A percentile compares a stretch with the other conserved stretches of the same genome.
Conservation (phyloP, 2,888 invertebrate species). For the Aleiodes testaceus region DNA sequence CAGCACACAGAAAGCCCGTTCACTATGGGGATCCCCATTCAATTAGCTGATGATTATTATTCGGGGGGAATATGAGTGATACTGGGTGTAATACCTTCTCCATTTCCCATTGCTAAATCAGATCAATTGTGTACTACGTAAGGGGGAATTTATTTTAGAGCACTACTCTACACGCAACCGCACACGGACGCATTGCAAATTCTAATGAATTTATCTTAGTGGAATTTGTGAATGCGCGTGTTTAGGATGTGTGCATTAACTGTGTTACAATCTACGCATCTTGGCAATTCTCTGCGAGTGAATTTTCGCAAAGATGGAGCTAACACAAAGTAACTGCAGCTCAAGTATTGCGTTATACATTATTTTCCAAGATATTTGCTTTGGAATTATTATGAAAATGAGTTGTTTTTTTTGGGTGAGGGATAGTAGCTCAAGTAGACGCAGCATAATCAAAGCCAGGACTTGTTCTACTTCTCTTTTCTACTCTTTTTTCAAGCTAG, state of each 20-base stretch:
- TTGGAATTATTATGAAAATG: too few relatives aligned
- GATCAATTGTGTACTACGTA: conserved; percentile 41
- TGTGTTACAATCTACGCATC: conserved; percentile 4
- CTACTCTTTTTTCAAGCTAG: too few relatives aligned
- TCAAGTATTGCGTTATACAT: too few relatives aligned
- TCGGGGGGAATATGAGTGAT: conserved; percentile 39
- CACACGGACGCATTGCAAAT: conserved; percentile 25
- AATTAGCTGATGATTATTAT: conserved; percentile 43
- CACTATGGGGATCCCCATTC: conserved; percentile 31
- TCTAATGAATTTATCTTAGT: conserved; percentile 28
- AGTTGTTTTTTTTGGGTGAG: too few relatives aligned
- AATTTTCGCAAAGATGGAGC: conserved; percentile 11
- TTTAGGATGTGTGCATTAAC: not conserved
- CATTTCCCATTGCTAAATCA: conserved; percentile 32
- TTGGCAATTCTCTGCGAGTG: conserved; percentile 24
- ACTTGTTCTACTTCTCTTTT: too few relatives aligned
- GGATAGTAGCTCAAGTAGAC: too few relatives aligned
- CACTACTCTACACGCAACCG: conserved; percentile 25
- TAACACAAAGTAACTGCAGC: not conserved
- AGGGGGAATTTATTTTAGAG: conserved; percentile 39
- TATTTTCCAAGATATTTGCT: too few relatives aligned
- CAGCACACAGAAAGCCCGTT: conserved; percentile 29
- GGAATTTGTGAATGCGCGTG: too few relatives aligned
- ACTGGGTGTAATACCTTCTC: conserved; percentile 37
- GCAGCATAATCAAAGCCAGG: too few relatives aligned